Conservation (phyloP, 1,140 invertebrate species). For the Schlechtendalia chinensis region DNA sequence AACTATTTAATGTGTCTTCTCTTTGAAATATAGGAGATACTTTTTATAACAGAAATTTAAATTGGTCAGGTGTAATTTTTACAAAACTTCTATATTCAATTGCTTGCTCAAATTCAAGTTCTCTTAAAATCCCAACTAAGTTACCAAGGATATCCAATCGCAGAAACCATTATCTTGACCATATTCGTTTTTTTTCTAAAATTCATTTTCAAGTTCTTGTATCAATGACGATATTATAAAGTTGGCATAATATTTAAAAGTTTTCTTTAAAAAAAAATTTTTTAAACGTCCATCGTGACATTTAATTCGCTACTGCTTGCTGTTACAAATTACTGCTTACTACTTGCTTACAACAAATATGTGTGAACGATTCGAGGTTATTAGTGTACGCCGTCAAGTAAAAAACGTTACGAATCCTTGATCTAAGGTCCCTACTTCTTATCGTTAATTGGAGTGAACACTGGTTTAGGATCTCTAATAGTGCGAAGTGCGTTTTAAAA, state of each 20-base stretch:
- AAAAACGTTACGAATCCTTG: too few relatives aligned
- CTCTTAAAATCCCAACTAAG: background rate
- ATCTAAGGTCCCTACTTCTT: too few relatives aligned
- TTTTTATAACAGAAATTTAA: background rate
- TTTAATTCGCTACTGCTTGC: background rate
- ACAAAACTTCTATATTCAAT: background rate
- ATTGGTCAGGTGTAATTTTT: background rate
- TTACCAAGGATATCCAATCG: background rate
- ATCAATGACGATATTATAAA: background rate
- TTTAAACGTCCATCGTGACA: background rate
- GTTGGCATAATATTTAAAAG: background rate
- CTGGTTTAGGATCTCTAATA: too few relatives aligned
- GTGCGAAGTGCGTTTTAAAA: too few relatives aligned
- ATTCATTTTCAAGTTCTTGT: background rate
- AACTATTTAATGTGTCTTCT: too few relatives aligned
- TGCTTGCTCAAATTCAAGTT: background rate
- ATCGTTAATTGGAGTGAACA: too few relatives aligned
- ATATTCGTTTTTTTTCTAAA: background rate
- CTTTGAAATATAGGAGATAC: too few relatives aligned
- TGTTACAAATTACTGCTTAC: too few relatives aligned
- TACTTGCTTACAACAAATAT: too few relatives aligned
- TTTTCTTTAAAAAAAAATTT: background rate
- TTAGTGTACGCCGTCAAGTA: too few relatives aligned
- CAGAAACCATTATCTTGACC: background rate
- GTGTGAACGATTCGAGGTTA: too few relatives aligned